These are phyloP conservation scores for Callipepla squamata DNA, from an alignment of 2,113 vertebrate species.

Conservation along the genomic window DNA sequence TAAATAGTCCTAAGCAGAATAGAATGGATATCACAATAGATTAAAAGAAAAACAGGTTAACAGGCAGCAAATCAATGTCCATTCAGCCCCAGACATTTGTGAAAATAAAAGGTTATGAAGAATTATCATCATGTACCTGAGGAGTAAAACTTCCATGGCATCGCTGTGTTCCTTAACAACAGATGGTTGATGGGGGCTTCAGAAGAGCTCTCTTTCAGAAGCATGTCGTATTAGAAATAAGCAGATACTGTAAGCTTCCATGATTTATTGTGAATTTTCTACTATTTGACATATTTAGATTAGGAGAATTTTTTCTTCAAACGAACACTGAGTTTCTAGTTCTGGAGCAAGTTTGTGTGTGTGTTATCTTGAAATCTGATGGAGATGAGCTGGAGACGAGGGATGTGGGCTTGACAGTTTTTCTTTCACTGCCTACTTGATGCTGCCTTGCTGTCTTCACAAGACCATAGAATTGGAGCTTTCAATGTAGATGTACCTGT, in stretches of 20 bases:
- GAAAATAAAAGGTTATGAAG: conserved; percentile 56
- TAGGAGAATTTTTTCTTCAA: background rate
- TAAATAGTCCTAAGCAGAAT: conserved; percentile 26
- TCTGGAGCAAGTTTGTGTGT: background rate
- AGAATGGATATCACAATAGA: conserved; percentile 49
- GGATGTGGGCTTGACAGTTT: background rate
- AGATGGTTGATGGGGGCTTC: background rate
- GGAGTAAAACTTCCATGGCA: background rate
- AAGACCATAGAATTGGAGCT: background rate
- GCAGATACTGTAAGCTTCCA: background rate
- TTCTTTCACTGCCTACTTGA: background rate
- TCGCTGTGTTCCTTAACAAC: background rate
- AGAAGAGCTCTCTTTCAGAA: background rate
- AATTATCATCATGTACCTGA: conserved; percentile 25
- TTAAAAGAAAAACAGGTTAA: conserved; percentile 56
- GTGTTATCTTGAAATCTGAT: background rate
- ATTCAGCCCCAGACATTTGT: conserved; percentile 44
- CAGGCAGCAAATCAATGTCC: conserved; percentile 55
- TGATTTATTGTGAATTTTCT: background rate
- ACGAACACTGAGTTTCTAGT: background rate
- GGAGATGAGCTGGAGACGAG: background rate
- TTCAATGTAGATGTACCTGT: background rate
- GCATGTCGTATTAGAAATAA: background rate
- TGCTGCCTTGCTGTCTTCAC: background rate
- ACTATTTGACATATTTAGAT: background rate